Conservation (phyloP, 2,113 vertebrate genomes). For the Phalacrocorax pelagicus region DNA sequence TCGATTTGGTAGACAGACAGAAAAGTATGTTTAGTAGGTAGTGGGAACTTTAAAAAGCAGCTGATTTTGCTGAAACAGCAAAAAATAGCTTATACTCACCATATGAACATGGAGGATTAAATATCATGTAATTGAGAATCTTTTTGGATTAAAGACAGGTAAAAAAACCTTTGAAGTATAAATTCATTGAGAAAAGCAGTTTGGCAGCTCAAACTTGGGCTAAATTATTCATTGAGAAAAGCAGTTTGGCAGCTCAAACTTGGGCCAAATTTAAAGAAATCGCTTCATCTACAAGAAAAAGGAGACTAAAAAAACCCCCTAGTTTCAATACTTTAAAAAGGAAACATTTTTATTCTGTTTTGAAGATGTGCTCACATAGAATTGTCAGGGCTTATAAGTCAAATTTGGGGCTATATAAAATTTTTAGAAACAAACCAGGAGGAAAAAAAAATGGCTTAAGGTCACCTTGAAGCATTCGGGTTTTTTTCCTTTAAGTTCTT, state of each 20-base stretch:
- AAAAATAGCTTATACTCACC: neutral
- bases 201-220: neutral
- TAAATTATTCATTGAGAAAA: neutral
- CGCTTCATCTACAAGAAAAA: neutral
- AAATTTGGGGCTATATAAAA: neutral
- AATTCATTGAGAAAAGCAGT: neutral
- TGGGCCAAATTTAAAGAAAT: neutral
- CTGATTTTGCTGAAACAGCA: neutral
- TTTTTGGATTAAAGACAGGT: neutral
- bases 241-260: neutral
- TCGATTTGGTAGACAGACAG: neutral
- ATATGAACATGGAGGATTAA: neutral
- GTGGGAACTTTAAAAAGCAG: neutral
- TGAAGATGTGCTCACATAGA: neutral
- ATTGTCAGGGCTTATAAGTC: neutral
- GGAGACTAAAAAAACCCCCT: neutral
- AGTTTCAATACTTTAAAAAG: neutral
- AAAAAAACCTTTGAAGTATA: neutral
- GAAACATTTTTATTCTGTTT: neutral
- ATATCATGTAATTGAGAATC: neutral
- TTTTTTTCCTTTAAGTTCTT: neutral
- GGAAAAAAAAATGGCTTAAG: neutral
- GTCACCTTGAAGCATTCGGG: neutral
- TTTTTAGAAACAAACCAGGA: neutral
- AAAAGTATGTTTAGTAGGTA: neutral